Percentiles rank a stretch among this genome's conserved stretches.
Evolutionary conservation across 2,888 invertebrate genomes (phyloP).

Genomic region (Frankliniella intonsa): DNA sequence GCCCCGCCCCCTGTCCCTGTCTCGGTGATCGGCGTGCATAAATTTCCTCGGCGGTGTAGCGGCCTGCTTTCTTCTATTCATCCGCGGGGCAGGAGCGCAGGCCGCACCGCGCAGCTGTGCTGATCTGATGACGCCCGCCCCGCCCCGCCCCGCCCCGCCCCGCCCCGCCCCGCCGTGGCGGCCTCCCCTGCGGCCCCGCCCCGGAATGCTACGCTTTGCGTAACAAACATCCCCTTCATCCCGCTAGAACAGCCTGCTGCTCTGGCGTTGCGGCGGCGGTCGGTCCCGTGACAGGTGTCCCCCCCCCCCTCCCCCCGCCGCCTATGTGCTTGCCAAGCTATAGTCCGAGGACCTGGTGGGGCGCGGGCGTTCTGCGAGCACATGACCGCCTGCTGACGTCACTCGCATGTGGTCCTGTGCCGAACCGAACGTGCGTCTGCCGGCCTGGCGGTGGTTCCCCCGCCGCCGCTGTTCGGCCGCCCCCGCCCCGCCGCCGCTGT

Average conservation of each 20-base stretch:
- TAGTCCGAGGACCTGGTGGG: not conserved
- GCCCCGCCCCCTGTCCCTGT: too few relatives aligned
- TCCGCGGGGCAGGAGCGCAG: too few relatives aligned
- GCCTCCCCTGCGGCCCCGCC: too few relatives aligned
- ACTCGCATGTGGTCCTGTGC: not conserved
- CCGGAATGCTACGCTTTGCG: not conserved
- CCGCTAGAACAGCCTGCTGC: not conserved
- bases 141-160: not conserved
- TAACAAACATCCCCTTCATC: not conserved
- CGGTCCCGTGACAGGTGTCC: not conserved
- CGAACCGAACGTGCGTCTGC: not conserved
- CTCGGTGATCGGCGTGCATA: too few relatives aligned
- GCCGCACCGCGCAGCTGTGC: too few relatives aligned
- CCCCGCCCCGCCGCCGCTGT: too few relatives aligned
- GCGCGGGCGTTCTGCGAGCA: not conserved
- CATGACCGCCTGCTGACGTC: constrained; percentile 6
- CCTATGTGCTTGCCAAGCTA: not conserved
- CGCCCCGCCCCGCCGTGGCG: not conserved
- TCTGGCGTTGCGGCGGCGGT: too few relatives aligned
- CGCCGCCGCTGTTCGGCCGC: not conserved
- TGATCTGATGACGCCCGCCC: not conserved
- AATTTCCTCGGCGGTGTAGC: too few relatives aligned
- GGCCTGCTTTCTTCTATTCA: too few relatives aligned
- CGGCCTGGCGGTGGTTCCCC: not conserved
- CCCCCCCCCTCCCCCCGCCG: not conserved